Conservation (phyloP, 2,113 vertebrate species). For the Hucho hucho region DNA sequence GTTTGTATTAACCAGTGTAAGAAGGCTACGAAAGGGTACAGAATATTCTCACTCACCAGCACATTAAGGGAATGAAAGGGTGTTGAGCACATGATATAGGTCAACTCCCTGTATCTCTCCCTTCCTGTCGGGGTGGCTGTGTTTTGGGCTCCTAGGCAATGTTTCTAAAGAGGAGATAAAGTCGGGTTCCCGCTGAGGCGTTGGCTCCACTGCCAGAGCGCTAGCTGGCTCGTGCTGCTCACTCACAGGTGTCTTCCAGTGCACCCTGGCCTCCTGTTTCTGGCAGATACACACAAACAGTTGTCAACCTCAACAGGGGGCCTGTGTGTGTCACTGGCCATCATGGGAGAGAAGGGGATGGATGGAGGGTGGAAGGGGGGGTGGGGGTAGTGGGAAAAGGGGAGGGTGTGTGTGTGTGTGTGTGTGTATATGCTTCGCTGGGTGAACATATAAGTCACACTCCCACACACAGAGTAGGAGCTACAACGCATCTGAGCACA, state of each 20-base stretch:
- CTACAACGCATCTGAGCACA: constrained; percentile 69
- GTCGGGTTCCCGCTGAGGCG: constrained; percentile 17
- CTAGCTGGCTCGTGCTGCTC: constrained; percentile 22
- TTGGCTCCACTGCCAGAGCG: constrained; percentile 8
- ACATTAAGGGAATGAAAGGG: no score
- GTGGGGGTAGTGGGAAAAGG: not conserved
- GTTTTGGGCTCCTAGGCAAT: constrained; percentile 37
- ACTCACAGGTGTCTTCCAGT: constrained; percentile 47
- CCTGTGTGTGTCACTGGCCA: constrained; percentile 52
- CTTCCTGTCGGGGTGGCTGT: constrained; percentile 45
- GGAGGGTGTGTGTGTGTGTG: not conserved
- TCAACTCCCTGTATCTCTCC: constrained; percentile 26
- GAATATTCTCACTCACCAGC: no score
- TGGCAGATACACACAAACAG: constrained; percentile 62
- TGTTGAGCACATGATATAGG: not conserved
- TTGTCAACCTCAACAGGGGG: constrained; percentile 68
- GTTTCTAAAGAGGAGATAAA: constrained; percentile 53
- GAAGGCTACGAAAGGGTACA: no score
- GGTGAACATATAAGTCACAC: constrained; percentile 61
- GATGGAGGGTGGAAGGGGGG: not conserved
- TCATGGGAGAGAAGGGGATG: constrained; percentile 22
- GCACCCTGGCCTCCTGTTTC: constrained; percentile 46
- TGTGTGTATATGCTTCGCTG: constrained; percentile 4
- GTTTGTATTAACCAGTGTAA: no score
- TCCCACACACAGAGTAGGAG: constrained; percentile 67